Base-by-base conservation (phyloP, 2,888 invertebrate species). In the Zaprionus lineosus region DNA sequence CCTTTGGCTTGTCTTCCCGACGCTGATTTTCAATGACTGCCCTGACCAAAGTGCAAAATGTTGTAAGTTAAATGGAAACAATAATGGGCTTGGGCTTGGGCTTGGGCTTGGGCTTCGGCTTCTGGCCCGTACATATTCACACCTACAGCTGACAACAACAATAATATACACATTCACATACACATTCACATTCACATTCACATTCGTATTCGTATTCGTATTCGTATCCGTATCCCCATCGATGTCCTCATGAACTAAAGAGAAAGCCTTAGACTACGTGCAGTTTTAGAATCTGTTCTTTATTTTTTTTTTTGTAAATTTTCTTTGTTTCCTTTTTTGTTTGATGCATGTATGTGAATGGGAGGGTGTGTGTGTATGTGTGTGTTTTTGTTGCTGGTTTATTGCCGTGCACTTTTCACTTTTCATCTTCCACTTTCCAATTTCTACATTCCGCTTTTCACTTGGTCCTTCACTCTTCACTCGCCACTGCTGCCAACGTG, bases 21-120 rank as follows among this genome's bases (percentile, higher is more conserved):
- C 33, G 44, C 52, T 64, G 55, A 68, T 72, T 74, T 53, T 52
- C 61, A 55, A 44, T 72, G 52, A 61, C 58, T 55, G n/a, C n/a
- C n/a, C n/a, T n/a, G 67, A 60, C 72, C 84, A 86, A 87, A 87
- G 87, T 87, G 86, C 87, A 87, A 87, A 87, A 74, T 81, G 87
- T 76, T 87, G 87, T 87, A 85, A 87, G 86, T 86, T 86, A 84
- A 87, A 87, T 87, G 86, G 86, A 78, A 78, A 75, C 77, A 77
- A 84, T 86, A 86, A 86, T 86, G 86, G 85, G 84, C 69, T 74
- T 64, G 72, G 53, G 67, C 53, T 52, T 8, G n/a, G n/a, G n/a
- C n/a, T n/a, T 12, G 15, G 12, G 40, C 48, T 41, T 18, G 46
- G 2, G 19, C 34, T 34, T 16, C 1, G 41, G 14, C 9, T 29